Conservation (phyloP, 2,888 invertebrate genomes). For the Diabrotica balteata region DNA sequence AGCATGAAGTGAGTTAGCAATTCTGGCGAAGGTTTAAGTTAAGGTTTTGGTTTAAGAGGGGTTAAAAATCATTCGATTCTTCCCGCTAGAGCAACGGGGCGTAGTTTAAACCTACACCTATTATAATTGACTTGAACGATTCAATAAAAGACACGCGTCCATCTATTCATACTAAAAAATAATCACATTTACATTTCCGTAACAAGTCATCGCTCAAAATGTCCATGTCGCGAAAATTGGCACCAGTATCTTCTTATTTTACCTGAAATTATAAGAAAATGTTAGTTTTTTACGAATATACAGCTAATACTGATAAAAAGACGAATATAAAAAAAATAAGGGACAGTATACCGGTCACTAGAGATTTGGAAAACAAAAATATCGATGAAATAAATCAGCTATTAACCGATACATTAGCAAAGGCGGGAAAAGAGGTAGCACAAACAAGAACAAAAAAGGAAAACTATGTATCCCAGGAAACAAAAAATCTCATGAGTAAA, state of each 20-base stretch:
- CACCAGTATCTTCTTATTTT: slow-evolving; percentile 56
- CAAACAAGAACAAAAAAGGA: too few relatives aligned
- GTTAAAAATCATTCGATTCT: slow-evolving; percentile 32
- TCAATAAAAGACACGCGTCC: slow-evolving; percentile 35
- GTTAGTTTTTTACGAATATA: too few relatives aligned
- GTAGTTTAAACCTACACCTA: slow-evolving; percentile 29
- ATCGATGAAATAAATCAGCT: too few relatives aligned
- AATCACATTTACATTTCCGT: slow-evolving; percentile 28
- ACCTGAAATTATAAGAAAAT: slow-evolving; percentile 40
- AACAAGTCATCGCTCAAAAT: slow-evolving; percentile 27
- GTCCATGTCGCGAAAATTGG: slow-evolving; percentile 47
- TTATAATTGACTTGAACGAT: slow-evolving; percentile 46
- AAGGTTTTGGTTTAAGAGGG: slow-evolving; percentile 13
- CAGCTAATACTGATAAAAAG: too few relatives aligned
- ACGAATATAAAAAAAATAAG: too few relatives aligned
- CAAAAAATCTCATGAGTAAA: too few relatives aligned
- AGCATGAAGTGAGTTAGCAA: too few relatives aligned
- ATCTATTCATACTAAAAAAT: slow-evolving; percentile 28
- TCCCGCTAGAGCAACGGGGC: not conserved
- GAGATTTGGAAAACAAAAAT: too few relatives aligned
- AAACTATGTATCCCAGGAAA: too few relatives aligned
- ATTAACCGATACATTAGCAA: too few relatives aligned
- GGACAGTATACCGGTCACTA: too few relatives aligned
- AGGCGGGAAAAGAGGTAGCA: too few relatives aligned
- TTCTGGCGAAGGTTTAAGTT: not conserved